Evolutionary conservation across 2,888 invertebrate species (phyloP), one percentile per base, ranked within the genome.

Genomic region (Andrena camellia): DNA sequence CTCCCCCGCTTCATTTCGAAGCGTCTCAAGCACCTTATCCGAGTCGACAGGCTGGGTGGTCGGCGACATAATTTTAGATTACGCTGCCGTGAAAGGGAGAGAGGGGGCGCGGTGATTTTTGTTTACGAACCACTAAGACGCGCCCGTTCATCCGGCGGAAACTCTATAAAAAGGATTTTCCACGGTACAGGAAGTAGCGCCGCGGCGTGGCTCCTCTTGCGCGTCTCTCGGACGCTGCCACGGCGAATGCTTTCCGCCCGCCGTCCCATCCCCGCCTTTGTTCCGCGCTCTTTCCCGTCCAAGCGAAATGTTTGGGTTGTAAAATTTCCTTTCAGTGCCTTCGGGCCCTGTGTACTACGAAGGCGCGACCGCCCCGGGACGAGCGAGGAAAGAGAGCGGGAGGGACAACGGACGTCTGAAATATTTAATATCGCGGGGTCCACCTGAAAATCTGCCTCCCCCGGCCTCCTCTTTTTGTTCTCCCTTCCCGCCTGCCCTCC

Each of bases 351-450:
- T 81, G 74, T 64, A 29, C 68, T 64, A 29, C 68, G 52, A 50
- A 73, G 75, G 76, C 71, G 64, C 71, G 54, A 63, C 63, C 42
- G 35, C 6, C 52, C 8, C 64, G 75, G 31, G 67, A 81, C 67
- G 60, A 67, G 70, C 63, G 62, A 42, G 70, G 20, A 31, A 29
- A 64, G 26, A 23, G 59, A 23, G 8, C 57, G 23, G 42, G 62
- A 17, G 59, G 76, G 77, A 78, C 79, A 77, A 67, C 78, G 85
- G 80, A 78, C 69, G 85, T 70, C 75, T 86, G 69, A 89, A 87
- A 89, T 88, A 88, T 88, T 88, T 85, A 88, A 83, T 86, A 84
- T 86, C 80, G 80, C 72, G 67, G 66, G 79, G 78, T 71, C 78
- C 78, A 33, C 74, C 71, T 82, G 84, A 84, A 88, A 88, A 88